Evolutionary conservation across 1,140 invertebrate species (phyloP), one percentile per base, ranked within the genome.

Genomic region (Monochamus saltuarius): DNA sequence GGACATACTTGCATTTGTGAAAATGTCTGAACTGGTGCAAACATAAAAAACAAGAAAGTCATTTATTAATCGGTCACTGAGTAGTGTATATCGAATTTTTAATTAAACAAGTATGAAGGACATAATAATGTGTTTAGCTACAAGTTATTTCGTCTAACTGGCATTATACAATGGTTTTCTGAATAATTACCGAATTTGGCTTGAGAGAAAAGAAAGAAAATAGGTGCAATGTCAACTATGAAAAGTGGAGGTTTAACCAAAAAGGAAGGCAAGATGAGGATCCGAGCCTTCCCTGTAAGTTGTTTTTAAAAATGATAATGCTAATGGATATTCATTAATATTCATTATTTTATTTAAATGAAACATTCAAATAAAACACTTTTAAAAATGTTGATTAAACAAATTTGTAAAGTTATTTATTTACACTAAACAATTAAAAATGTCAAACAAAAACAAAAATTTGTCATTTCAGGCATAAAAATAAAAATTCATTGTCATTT

Each of bases 191-290:
- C 57, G 61, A 63, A 63, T 66, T 63, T 57, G 64, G 61, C 56
- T 38, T 40, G 64, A 55, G 40, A 62, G 59, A 56, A 61, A 36
- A 61, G 46, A 56, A 39, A 56, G 58, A 59, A 57, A 64, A 61
- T 62, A 36, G 52, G 53, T 53, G 56, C 49, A 61, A 70, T 66
- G 64, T 69, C 70, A 67, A 64, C 67, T 81, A 89, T 88, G 84
- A 90, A 90, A 83, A 85, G 82, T 78, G 86, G 85, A 79, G 82
- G 86, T 69, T 79, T 88, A 68, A 85, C 88, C 68, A 90, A 94
- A 78, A 94, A 94, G 82, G 90, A 94, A 78, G 89, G 89, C 79
- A 97, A 97, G 81, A 97, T 97, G 95, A 85, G 95, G 72, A 97
- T 98, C 77, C 86, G 94, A 77, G 94, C 94, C 68, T 98, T 98